Conservation (phyloP, 2,888 invertebrate genomes). For the Leptopilina myrica region DNA sequence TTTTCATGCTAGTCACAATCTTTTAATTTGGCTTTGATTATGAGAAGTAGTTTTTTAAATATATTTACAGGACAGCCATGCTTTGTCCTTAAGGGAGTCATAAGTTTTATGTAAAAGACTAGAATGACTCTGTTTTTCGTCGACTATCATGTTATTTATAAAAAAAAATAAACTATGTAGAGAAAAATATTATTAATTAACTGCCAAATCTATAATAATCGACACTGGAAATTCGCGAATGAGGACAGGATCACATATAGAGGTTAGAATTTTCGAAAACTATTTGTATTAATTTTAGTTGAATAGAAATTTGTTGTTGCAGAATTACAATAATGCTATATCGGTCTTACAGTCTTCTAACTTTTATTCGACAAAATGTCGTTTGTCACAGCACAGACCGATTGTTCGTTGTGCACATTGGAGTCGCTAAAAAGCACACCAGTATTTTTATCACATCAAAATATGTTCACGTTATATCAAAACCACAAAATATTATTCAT, state of each 20-base stretch:
- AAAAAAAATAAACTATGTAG: not conserved
- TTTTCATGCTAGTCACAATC: not conserved
- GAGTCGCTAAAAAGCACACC: conserved; percentile 62
- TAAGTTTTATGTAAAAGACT: not conserved
- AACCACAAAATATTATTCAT: conserved; percentile 58
- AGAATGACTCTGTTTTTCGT: conserved; percentile 3
- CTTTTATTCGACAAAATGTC: conserved; percentile 64
- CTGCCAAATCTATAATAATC: not conserved
- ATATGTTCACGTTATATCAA: conserved; percentile 59
- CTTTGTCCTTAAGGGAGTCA: not conserved
- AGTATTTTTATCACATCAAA: conserved; percentile 68
- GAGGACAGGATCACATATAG: conserved; percentile 2
- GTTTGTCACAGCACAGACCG: conserved; percentile 62
- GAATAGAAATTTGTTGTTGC: not conserved
- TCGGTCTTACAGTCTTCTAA: conserved; percentile 67
- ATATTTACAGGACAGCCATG: not conserved
- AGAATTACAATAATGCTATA: conserved; percentile 66
- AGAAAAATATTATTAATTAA: not conserved
- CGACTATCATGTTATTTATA: not conserved
- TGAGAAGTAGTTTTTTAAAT: not conserved
- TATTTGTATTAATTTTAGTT: not conserved
- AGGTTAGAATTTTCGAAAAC: conserved; percentile 20
- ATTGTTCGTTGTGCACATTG: conserved; percentile 66
- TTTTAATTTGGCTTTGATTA: not conserved
- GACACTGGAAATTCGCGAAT: conserved; percentile 8